Conservation (phyloP, 2,797 vertebrate species). For the Acanthopagrus latus region DNA sequence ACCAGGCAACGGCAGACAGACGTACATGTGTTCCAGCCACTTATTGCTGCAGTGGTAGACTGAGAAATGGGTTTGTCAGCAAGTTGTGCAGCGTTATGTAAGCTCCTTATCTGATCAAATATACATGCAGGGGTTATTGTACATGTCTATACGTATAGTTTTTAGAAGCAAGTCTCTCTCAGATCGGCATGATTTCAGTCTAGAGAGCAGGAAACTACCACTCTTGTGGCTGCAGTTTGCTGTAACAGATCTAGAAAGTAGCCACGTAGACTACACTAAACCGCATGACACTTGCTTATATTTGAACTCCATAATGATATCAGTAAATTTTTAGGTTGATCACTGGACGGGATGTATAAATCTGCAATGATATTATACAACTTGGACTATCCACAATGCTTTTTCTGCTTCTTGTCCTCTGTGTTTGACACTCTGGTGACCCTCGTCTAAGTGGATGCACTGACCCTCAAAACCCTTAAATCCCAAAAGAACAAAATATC, state of each 20-base stretch:
- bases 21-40: constrained; percentile 30
- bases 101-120: constrained; percentile 12
- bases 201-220: not conserved
- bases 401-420: constrained; percentile 5
- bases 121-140: constrained; percentile 13
- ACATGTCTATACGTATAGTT: not conserved
- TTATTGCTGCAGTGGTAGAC: constrained; percentile 1
- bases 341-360: constrained; percentile 3
- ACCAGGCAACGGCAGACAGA: constrained; percentile 43
- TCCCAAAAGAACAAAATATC: constrained; percentile 14
- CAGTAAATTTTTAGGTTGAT: not conserved
- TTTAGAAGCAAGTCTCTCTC: not conserved
- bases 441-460: not conserved
- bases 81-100: constrained; percentile 7
- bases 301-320: not conserved
- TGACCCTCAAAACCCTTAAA: constrained; percentile 19
- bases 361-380: not conserved
- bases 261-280: not conserved
- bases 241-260: not conserved
- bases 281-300: not conserved
- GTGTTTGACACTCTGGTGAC: not conserved
- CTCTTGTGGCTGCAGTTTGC: not conserved
- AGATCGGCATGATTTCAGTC: not conserved
- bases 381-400: not conserved
- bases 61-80: constrained; percentile 33